phyloP scores from a whole-genome alignment of 2,113 vertebrate species.

The Hemiprocne comata region DNA sequence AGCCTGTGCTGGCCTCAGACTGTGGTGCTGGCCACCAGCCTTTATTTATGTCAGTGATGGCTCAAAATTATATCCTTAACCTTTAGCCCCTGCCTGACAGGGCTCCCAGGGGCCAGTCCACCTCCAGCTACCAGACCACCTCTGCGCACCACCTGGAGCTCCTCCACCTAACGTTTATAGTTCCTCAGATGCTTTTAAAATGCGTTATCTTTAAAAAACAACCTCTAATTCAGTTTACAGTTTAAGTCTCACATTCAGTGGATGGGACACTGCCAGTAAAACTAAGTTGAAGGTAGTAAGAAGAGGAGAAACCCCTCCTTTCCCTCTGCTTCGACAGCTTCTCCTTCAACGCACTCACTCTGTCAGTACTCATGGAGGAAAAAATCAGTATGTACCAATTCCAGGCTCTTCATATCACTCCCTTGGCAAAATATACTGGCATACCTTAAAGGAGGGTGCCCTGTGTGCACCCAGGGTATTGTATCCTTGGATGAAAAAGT shows the following conservation, averaged over 20 bases:
- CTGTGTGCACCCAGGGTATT: no score
- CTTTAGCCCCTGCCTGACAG: background rate
- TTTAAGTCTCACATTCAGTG: slow-evolving; percentile 9
- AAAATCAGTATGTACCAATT: fast-evolving
- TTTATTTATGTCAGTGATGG: background rate
- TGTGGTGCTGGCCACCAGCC: background rate
- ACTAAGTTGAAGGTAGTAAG: background rate
- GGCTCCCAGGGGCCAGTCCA: background rate
- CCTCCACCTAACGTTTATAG: background rate
- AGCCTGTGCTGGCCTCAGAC: background rate
- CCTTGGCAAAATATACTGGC: background rate
- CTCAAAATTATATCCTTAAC: background rate
- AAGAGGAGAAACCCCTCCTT: background rate
- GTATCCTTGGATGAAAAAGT: background rate
- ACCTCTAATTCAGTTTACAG: background rate
- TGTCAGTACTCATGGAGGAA: fast-evolving
- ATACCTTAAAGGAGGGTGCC: background rate
- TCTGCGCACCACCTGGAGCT: background rate
- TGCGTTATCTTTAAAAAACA: background rate
- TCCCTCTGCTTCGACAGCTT: background rate
- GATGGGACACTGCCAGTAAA: background rate
- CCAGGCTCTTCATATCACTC: background rate
- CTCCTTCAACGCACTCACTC: background rate
- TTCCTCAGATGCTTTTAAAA: background rate
- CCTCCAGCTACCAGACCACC: background rate